Percentiles rank a stretch among this genome's conserved stretches.
Conservation (phyloP, 2,797 vertebrate species). For the Chaetodon trifasciatus region DNA sequence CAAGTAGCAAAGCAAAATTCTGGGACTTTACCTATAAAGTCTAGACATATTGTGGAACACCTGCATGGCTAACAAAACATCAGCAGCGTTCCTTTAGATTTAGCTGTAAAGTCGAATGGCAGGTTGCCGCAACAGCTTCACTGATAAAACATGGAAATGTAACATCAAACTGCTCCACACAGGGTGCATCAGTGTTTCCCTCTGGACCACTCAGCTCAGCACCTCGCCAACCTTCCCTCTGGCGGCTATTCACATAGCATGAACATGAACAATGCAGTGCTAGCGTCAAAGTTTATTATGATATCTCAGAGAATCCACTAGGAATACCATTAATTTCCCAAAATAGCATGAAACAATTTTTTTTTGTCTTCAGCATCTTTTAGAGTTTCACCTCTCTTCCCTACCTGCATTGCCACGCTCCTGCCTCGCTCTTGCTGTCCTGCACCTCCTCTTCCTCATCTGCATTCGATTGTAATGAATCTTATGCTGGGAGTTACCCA, state of each 20-base stretch:
- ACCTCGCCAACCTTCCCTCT: neutral
- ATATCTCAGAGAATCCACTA: slow-evolving; percentile 5
- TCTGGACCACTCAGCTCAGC: neutral
- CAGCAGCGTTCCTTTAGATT: neutral
- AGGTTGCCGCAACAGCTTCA: neutral
- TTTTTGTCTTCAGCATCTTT: neutral
- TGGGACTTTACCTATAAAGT: too few species aligned
- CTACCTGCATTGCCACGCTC: slow-evolving; percentile 27
- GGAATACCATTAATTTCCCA: neutral
- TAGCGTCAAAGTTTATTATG: neutral
- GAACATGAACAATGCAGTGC: slow-evolving; percentile 2
- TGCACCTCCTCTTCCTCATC: slow-evolving; percentile 35
- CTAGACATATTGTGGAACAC: neutral
- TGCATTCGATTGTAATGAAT: slow-evolving; percentile 25
- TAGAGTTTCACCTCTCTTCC: neutral
- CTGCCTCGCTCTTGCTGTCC: slow-evolving; percentile 6
- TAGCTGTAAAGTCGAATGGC: neutral
- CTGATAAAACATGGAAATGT: neutral
- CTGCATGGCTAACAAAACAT: neutral
- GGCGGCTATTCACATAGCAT: neutral
- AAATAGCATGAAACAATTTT: neutral
- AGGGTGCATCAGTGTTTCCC: neutral
- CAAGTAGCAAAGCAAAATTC: neutral
- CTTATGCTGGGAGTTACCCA: slow-evolving; percentile 36
- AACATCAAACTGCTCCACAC: neutral